Base-by-base conservation (phyloP, 2,113 vertebrate genomes). In the Herpailurus yagouaroundi region DNA sequence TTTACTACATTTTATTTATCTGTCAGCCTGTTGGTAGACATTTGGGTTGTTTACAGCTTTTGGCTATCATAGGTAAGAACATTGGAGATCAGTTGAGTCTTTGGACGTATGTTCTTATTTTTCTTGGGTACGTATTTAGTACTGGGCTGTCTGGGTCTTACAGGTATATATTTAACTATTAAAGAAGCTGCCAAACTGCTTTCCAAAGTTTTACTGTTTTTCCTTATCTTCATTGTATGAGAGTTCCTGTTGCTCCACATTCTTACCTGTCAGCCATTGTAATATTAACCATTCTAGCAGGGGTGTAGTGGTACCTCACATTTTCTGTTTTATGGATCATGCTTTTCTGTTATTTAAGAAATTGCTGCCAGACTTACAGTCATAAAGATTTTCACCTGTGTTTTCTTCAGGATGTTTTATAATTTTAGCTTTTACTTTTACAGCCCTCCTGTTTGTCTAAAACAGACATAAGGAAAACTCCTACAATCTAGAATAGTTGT, bases 311-410 rank as follows among this genome's bases (percentile, higher is more conserved):
- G 38, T 90, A 64, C 41, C 21, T 90, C 14, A 85, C 7, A 1
- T 52, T 86, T 92, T 95, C 87, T 92, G 60, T 68, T 96, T 91
- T 55, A 80, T 94, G 29, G 63, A 64, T 52, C 12, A 63, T 92
- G 29, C 45, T 88, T 66, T 91, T 81, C 60, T 90, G 52, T 33
- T 83, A 11, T 38, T 76, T 73, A 85, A 55, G n/a, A 84, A 84
- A 80, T 64, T 29, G 25, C 94, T 91, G n/a, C 55, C 18, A 64
- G 81, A 91, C 55, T 81, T 36, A 27, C 10, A 13, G 79, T 94
- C 14, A 55, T 12, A 55, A 86, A 89, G 48, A 23, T 60, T 60
- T 60, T 60, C 21, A 9, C 57, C 21, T 60, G 57, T 60, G 11
- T 80, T 41, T 64, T 81, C 33, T 83, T 52, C 19, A 69, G 33